Evolutionary conservation across 2,113 vertebrate species (phyloP).

Genomic region (Proterorhinus semilunaris): DNA sequence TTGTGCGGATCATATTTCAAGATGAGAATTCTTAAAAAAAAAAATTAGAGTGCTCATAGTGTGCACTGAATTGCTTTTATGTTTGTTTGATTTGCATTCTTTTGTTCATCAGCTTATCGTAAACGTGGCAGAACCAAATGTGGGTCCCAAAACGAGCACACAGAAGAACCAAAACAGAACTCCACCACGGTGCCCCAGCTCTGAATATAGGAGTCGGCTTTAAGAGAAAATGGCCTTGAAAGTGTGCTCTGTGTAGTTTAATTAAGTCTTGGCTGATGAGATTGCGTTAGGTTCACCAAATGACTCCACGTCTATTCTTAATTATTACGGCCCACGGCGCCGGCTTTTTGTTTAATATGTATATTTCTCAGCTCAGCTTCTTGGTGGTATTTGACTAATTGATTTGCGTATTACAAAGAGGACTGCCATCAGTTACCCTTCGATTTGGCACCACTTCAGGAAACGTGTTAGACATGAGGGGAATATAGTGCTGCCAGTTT

Average conservation of each 20-base stretch:
- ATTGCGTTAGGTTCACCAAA: slow-evolving; percentile 24
- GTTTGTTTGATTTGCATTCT: no score
- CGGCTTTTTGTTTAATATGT: slow-evolving; percentile 8
- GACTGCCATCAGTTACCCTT: slow-evolving; percentile 1
- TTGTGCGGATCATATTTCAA: no score
- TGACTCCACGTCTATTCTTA: slow-evolving; percentile 23
- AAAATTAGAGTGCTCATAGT: no score
- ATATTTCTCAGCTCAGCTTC: slow-evolving; percentile 4
- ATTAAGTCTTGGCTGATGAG: slow-evolving; percentile 47
- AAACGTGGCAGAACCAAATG: no score
- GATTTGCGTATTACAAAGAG: neutral
- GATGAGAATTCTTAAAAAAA: no score
- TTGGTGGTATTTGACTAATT: slow-evolving; percentile 3
- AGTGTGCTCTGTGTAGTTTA: slow-evolving; percentile 47
- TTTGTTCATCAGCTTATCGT: no score
- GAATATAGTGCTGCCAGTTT: neutral
- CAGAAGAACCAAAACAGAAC: no score
- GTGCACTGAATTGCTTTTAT: no score
- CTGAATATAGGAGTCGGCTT: slow-evolving; percentile 53
- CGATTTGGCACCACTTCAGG: neutral
- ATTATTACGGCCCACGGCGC: slow-evolving; percentile 19
- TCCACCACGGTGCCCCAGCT: no score
- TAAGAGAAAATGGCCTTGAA: slow-evolving; percentile 62
- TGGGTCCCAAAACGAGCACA: no score
- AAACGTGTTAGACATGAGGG: neutral